Base-by-base conservation (phyloP, 2,888 invertebrate species). In the Macrostomum cliftonense region DNA sequence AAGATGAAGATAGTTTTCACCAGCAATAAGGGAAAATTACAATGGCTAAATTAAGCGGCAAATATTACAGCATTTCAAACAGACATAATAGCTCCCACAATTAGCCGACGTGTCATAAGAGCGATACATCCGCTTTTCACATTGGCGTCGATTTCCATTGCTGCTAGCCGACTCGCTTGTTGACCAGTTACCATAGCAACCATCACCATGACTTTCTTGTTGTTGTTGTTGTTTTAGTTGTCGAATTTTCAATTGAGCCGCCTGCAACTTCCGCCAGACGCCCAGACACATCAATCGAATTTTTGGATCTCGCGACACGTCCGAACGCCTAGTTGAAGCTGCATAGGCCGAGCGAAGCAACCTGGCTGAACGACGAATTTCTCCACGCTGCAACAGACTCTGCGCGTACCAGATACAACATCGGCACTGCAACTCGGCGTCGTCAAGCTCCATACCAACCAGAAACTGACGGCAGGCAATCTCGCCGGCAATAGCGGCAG, bases 401-500 rank as follows among this genome's bases (percentile, higher is more conserved):
- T 91, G 75, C 37, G 87, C 83, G 48, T 80, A 78, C 67, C 84
- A 95, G 0, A 95, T 75, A 58, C 78, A 78, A 65, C 93, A 91
- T 50, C 88, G 76, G 0, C 83, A 78, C 39, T 81, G 79, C 45
- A 84, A 71, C 37, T 78, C 75, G 0, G 85, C 83, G 71, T 93
- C 88, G 1, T 82, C 83, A 39, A 88, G 73, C 61, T 79, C 76
- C 53, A 79, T 63, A 0, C 89, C 88, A 21, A 93, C 73, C 61
- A 76, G 76, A 54, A 89, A 76, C 65, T 95, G 93, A 53, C 80
- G 76, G 16, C 79, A 46, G 12, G 91, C 88, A 67, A 89, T 88
- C 63, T 79, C 78, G 0, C 85, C 87, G 36, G 93, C 93, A 60
- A 80, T 80, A 61, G 81, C 76, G 13, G 91, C 83, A 73, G 81